Evolutionary conservation across 2,113 vertebrate species (phyloP), one percentile per base, ranked within the genome.

Genomic region (Rafetus swinhoei): DNA sequence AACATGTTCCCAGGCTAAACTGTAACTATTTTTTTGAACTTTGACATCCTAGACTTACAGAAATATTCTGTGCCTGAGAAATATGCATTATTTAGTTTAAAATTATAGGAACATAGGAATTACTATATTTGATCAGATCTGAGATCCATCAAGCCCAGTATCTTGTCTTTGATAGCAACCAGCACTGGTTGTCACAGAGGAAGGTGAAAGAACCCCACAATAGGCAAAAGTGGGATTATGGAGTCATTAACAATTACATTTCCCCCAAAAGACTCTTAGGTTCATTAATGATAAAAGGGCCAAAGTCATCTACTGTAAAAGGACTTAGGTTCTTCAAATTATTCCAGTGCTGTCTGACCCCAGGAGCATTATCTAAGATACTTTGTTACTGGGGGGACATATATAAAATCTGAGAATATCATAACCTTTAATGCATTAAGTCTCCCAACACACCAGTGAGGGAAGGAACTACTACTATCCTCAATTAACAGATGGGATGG

Each of bases 391-490:
- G 22, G 57, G 24, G 22, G 22, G 3, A 39, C 22, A 59, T 25
- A 59, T 59, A 25, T 39, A 59, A 0, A 27, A 56, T 52, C 53
- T 81, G 32, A 85, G 5, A 53, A 82, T 6, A 45, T 53, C 22
- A 16, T 32, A 18, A 53, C 54, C 27, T 84, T 85, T 35, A 45
- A 53, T 53, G 25, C 9, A 39, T 6, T 39, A 93, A 62, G 9
- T 5, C 11, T 1, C 19, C 1, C 3, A 72, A 19, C 19, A 35
- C 53, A 7, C 5, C 69, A 3, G 27, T 19, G 53, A 39, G 4
- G 4, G 80, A 27, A 3, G 2, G 39, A 89, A 3, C 1, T 22
- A 52, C 39, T 77, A 90, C 62, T 84, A 59, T 10, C 10, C 15
- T 1, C 25, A 62, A 2, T 35, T 22, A 77, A 15, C 18, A 88